A percentile compares a stretch with the other conserved stretches of the same genome.
Evolutionary conservation across 2,888 invertebrate species (phyloP).

Genomic region (Ophonus ardosiacus): DNA sequence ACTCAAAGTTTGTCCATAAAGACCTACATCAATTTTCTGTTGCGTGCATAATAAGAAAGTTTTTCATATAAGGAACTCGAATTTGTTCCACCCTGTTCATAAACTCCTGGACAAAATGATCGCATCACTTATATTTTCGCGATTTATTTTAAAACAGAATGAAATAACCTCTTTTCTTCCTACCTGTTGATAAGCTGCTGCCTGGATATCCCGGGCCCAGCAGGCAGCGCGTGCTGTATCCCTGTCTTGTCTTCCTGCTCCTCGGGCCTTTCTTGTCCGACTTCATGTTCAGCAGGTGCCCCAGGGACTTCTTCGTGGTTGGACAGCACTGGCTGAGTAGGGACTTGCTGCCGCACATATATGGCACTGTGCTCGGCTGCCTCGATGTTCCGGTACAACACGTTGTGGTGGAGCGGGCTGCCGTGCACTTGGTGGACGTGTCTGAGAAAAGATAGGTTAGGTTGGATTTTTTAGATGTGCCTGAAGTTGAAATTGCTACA

Average conservation of each 20-base stretch:
- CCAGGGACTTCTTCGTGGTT: neutral
- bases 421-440: conserved; percentile 77
- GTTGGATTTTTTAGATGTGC: neutral
- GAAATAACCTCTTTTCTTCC: neutral
- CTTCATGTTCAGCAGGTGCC: conserved; percentile 72
- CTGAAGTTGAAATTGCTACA: too few species aligned
- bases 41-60: too few species aligned
- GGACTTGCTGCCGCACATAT: conserved; percentile 66
- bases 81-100: too few species aligned
- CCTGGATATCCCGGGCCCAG: conserved; percentile 88
- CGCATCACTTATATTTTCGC: too few species aligned
- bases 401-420: conserved; percentile 78
- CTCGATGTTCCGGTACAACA: conserved; percentile 78
- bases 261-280: conserved; percentile 73
- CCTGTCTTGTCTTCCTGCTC: conserved; percentile 77
- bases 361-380: conserved; percentile 70
- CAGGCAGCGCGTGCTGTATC: conserved; percentile 76
- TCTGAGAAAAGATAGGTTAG: conserved; percentile 68
- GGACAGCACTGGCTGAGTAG: conserved; percentile 65
- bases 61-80: too few species aligned
- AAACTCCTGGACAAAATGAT: too few species aligned
- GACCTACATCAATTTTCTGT: too few species aligned
- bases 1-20: too few species aligned
- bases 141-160: too few species aligned
- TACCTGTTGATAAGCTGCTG: conserved; percentile 92